Evolutionary conservation across 2,113 vertebrate species (phyloP).

Genomic region (Bothrops jararaca): DNA sequence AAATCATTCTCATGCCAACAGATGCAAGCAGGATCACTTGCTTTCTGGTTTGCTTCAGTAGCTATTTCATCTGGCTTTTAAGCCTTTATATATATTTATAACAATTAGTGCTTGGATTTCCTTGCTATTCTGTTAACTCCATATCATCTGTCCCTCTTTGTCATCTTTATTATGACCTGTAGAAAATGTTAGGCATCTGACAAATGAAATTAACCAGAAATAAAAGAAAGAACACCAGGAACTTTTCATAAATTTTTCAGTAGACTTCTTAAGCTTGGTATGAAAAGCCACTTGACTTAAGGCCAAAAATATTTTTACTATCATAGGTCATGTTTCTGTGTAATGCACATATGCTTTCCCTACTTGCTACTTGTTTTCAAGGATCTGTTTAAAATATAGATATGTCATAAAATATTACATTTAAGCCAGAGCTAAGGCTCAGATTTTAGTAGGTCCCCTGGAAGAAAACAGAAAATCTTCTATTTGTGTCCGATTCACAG

Average conservation of each 20-base stretch:
- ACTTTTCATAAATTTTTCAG: neutral
- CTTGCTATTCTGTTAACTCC: neutral
- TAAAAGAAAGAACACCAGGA: neutral
- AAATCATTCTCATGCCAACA: neutral
- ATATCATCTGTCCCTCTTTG: too few relatives aligned
- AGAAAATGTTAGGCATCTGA: neutral
- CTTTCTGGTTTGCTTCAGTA: neutral
- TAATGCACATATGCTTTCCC: neutral
- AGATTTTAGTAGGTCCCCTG: neutral
- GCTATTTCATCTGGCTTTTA: neutral
- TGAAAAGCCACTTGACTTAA: neutral
- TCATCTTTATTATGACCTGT: neutral
- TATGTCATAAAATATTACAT: neutral
- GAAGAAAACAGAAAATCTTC: neutral
- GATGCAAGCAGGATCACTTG: neutral
- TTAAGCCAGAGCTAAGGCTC: neutral
- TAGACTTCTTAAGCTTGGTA: neutral
- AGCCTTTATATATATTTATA: neutral
- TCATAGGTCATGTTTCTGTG: neutral
- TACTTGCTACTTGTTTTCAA: neutral
- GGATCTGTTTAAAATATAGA: neutral
- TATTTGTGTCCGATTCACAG: neutral
- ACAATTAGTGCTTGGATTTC: neutral
- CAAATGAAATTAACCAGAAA: neutral
- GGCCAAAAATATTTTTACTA: neutral